Percentiles rank a stretch among this genome's conserved stretches.
phyloP scores from a whole-genome alignment of 37 sponge, comb jelly and placozoan species.

The Beroe ovata region DNA sequence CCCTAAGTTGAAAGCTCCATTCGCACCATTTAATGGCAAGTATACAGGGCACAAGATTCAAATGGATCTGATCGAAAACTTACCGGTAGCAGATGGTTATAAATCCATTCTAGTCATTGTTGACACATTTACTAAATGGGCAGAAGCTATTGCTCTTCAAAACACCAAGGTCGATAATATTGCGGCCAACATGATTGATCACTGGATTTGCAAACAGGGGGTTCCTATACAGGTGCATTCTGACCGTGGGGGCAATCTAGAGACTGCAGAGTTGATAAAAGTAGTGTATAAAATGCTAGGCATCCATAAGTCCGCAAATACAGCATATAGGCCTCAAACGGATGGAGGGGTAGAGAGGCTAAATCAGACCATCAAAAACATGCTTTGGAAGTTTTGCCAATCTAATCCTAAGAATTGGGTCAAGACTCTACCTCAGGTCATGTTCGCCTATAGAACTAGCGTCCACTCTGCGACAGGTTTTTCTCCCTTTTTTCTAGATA shows the following conservation, averaged over 20 bases:
- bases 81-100: neutral
- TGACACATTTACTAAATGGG: neutral
- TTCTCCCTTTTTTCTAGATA: neutral
- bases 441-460: neutral
- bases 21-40: neutral
- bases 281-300: neutral
- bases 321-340: conserved; percentile 12
- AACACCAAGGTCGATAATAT: neutral
- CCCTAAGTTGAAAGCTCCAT: neutral
- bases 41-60: neutral
- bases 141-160: neutral
- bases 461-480: neutral
- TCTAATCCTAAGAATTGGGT: neutral
- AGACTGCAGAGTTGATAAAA: neutral
- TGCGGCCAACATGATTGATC: neutral
- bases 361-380: neutral
- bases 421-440: neutral
- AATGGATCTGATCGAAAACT: neutral
- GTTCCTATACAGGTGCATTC: neutral
- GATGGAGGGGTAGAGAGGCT: conserved; percentile 5
- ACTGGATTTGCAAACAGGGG: neutral
- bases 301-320: neutral
- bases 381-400: neutral
- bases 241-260: neutral
- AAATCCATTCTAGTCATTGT: neutral